phyloP scores from a whole-genome alignment of 2,888 invertebrate genomes.

The Oasisia sp. region DNA sequence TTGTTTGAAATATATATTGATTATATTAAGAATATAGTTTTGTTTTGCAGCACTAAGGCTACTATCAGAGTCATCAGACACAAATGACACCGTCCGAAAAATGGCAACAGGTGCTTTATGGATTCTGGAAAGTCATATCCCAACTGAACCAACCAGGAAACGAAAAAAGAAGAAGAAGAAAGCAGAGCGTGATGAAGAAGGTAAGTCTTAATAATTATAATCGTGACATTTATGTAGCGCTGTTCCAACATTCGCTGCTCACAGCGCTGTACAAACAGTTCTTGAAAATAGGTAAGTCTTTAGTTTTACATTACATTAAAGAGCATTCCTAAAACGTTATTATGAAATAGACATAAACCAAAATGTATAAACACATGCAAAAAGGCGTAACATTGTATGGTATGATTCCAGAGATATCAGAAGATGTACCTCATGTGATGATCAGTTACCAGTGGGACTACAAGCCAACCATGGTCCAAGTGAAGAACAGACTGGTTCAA shows the following conservation, averaged over 20 bases:
- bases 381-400: background rate
- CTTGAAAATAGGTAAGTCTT: no score
- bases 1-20: background rate
- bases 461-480: constrained; percentile 50
- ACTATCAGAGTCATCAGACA: background rate
- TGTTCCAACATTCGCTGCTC: no score
- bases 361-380: background rate
- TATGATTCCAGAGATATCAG: background rate
- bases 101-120: constrained; percentile 36
- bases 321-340: no score
- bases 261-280: no score
- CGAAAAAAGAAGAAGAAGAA: background rate
- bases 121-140: constrained; percentile 27
- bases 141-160: background rate
- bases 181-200: background rate
- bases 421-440: constrained; percentile 50
- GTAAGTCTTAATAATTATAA: background rate
- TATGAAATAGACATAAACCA: background rate
- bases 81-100: constrained; percentile 14
- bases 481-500: constrained; percentile 47
- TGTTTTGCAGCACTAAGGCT: background rate
- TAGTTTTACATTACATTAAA: no score
- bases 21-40: background rate
- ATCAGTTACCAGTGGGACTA: constrained; percentile 59
- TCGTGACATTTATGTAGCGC: no score